Base-by-base conservation (phyloP, 2,113 vertebrate genomes). In the Neomonachus schauinslandi region DNA sequence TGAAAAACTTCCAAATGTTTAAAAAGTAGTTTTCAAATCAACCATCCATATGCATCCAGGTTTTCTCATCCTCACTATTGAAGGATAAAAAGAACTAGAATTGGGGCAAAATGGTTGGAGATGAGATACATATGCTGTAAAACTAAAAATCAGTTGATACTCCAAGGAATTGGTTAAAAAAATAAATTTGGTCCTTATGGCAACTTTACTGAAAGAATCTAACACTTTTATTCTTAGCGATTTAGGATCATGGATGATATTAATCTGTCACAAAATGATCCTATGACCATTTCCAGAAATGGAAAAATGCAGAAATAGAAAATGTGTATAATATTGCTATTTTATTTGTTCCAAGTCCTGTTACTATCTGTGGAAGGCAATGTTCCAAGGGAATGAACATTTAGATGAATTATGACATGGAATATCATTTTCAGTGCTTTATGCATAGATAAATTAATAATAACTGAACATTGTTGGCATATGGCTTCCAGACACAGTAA, bases 1-100 rank as follows among this genome's bases (percentile, higher is more conserved):
- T 89, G 91, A 95, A 96, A 97, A 98, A 39, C 53, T 86, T 93
- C 92, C 94, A 98, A 96, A 74, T 93, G 72, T 91, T 97, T 94
- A 61, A 95, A 93, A 96, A 92, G 93, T 39, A 93, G 53, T 96
- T 98, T 97, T 95, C 42, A 89, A 81, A 87, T 96, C 92, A 96
- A 90, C 89, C 12, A 74, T 86, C 89, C 97, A 97, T 94, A 83
- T 96, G 95, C 11, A 77, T 31, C 21, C 67, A 96, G 69, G 31
- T 97, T 97, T 97, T 91, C 84, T 90, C 59, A 91, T 94, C 59
- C 46, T 96, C 77, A 63, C 93, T 94, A 46, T 0, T 84, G 61
- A 86, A 89, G 79, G 89, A 86, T 96, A 36, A 95, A 95, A 93
- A 86, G 63, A 53, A 89, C 16, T 14, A 69, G 76, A 90, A 94